Conservation (phyloP, 1,140 invertebrate species). For the Drosophila nikananu region DNA sequence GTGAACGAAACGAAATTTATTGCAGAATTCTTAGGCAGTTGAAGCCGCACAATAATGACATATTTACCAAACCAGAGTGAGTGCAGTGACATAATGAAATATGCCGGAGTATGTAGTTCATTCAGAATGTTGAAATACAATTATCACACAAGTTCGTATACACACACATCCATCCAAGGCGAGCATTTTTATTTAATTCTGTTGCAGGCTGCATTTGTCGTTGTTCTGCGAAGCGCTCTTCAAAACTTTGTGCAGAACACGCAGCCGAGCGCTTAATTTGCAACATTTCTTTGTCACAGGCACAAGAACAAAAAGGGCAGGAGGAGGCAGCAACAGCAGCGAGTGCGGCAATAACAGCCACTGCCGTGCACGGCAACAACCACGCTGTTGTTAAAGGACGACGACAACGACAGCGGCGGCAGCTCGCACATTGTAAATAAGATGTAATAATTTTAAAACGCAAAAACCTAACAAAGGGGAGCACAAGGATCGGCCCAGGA, state of each 20-base stretch:
- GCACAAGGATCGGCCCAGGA: constrained; percentile 13
- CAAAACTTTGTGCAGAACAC: constrained; percentile 64
- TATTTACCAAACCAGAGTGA: constrained; percentile 47
- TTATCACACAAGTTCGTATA: constrained; percentile 40
- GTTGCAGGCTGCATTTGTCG: constrained; percentile 45
- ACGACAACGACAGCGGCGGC: constrained; percentile 21
- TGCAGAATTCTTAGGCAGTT: constrained; percentile 39
- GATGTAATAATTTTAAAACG: constrained; percentile 77
- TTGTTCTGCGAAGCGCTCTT: constrained; percentile 63
- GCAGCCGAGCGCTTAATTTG: constrained; percentile 80
- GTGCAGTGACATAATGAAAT: constrained; percentile 66
- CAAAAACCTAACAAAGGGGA: constrained; percentile 58
- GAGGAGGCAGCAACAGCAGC: background rate
- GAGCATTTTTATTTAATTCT: constrained; percentile 78
- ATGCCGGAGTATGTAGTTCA: constrained; percentile 62
- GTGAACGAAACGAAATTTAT: constrained; percentile 69
- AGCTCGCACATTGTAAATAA: constrained; percentile 77
- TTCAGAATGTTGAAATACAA: constrained; percentile 72
- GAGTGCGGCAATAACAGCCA: constrained; percentile 20
- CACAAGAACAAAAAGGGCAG: constrained; percentile 25
- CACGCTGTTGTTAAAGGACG: constrained; percentile 45
- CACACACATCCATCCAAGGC: constrained; percentile 25
- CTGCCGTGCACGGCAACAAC: constrained; percentile 16
- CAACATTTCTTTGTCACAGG: constrained; percentile 75
- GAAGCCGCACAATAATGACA: constrained; percentile 55